phyloP scores from a whole-genome alignment of 2,797 vertebrate genomes.

The Gymnopithys bicolor region DNA sequence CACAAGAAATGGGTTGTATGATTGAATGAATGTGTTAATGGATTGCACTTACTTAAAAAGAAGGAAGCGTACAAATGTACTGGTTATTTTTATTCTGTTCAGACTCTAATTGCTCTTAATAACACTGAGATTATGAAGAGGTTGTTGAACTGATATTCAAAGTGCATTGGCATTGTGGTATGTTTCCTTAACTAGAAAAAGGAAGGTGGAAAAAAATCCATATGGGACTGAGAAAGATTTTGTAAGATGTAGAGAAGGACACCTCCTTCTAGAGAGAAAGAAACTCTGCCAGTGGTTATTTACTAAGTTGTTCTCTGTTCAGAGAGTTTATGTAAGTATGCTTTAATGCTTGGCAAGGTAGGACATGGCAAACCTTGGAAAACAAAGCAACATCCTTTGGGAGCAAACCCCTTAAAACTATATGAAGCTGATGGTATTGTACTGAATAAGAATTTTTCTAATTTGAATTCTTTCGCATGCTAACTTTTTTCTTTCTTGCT shows the following conservation, averaged over 20 bases:
- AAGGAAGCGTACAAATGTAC: neutral
- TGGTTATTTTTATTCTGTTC: neutral
- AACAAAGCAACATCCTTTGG: neutral
- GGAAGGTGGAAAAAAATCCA: rapidly evolving
- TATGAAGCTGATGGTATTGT: neutral
- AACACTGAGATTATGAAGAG: neutral
- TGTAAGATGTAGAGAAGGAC: neutral
- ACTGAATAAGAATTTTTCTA: neutral
- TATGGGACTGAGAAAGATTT: neutral
- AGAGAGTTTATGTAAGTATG: neutral
- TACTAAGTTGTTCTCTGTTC: neutral
- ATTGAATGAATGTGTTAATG: neutral
- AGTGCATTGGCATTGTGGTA: neutral
- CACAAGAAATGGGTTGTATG: neutral
- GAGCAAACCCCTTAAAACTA: neutral
- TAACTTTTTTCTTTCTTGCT: neutral
- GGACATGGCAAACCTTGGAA: neutral
- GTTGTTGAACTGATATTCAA: neutral
- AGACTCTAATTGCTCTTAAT: neutral
- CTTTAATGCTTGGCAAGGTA: neutral
- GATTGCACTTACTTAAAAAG: neutral
- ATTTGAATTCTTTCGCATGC: neutral
- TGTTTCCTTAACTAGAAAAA: neutral
- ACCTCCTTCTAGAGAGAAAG: neutral
- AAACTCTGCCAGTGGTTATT: neutral